Percentiles rank a stretch among this genome's conserved stretches.
Conservation (phyloP, 2,888 invertebrate species). For the Ormyrus labotus region DNA sequence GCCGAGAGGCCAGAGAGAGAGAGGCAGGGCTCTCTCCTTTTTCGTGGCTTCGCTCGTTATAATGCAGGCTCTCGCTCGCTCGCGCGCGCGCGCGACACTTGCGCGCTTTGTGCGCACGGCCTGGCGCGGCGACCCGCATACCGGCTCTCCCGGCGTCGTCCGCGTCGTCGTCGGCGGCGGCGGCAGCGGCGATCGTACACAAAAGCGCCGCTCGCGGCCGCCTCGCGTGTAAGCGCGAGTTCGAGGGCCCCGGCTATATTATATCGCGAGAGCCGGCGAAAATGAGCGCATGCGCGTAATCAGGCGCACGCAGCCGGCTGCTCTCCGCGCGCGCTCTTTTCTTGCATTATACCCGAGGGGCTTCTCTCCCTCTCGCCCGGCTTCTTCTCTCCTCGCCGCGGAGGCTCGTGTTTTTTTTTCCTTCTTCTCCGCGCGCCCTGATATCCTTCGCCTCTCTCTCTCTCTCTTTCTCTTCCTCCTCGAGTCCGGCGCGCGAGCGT, state of each 20-base stretch:
- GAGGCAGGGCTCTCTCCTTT: too few relatives aligned
- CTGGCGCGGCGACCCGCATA: conserved; percentile 52
- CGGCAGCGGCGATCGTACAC: conserved; percentile 14
- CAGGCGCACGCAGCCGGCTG: conserved; percentile 32
- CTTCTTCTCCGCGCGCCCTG: background rate
- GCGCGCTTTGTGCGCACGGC: conserved; percentile 19
- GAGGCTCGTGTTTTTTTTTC: conserved; percentile 3
- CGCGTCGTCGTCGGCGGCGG: background rate
- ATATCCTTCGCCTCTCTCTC: background rate
- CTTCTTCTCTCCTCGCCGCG: background rate
- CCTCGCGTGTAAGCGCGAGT: background rate
- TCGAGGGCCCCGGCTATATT: too few relatives aligned
- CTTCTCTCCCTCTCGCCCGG: background rate
- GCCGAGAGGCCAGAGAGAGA: too few relatives aligned
- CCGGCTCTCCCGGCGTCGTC: conserved; percentile 9
- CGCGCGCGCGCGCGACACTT: conserved; percentile 32
- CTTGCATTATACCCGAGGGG: too few relatives aligned
- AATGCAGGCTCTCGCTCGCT: background rate
- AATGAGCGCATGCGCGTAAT: conserved; percentile 50
- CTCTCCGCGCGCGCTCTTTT: background rate
- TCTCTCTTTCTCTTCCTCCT: background rate
- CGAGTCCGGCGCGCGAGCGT: background rate
- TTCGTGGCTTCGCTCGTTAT: background rate
- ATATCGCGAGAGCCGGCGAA: conserved; percentile 9
- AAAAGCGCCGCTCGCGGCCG: conserved; percentile 20